Conservation (phyloP, 2,113 vertebrate species). For the Muntiacus muntjak region DNA sequence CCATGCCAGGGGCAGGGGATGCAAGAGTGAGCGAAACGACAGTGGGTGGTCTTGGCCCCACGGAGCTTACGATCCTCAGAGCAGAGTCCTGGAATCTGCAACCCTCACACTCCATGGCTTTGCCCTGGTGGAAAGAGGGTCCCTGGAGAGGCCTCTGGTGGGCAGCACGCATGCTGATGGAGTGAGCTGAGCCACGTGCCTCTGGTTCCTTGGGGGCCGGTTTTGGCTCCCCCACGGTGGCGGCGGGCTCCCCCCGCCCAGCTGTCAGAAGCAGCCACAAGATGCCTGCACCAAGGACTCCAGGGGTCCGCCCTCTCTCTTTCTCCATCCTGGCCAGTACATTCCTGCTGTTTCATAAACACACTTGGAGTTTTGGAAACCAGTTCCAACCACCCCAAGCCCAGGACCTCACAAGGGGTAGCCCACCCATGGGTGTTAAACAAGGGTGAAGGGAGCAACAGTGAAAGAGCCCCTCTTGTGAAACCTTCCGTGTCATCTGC, state of each 20-base stretch:
- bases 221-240: neutral
- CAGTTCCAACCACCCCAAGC: neutral
- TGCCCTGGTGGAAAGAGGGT: neutral
- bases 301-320: no score
- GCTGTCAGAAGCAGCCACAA: neutral
- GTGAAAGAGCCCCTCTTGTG: neutral
- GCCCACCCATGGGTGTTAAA: accelerated
- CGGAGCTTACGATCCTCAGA: accelerated
- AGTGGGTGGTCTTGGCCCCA: accelerated
- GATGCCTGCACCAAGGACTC: neutral
- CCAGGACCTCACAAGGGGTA: neutral
- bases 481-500: neutral
- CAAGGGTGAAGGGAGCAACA: accelerated
- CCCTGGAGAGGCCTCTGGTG: no score
- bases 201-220: neutral
- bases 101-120: accelerated
- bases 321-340: neutral
- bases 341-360: neutral
- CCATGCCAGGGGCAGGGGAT: neutral
- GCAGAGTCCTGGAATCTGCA: accelerated
- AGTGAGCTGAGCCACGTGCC: accelerated
- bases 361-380: neutral
- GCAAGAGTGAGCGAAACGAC: neutral
- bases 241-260: neutral
- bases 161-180: neutral